Evolutionary conservation across 2,113 vertebrate genomes (phyloP).

Genomic region (Spermophilus dauricus): DNA sequence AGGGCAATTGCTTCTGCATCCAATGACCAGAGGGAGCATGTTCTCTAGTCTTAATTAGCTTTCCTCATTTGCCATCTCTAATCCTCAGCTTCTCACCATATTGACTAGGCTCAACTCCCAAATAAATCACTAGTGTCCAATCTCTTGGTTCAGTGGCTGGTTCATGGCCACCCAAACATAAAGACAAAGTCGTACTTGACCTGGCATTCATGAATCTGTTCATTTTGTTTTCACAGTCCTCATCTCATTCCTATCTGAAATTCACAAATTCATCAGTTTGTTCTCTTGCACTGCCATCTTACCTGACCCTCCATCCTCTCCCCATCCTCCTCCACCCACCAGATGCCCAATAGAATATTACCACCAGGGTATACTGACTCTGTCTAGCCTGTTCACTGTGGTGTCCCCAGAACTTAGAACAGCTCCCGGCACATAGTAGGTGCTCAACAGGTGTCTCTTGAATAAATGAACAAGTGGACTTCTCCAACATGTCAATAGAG

Average conservation of each 20-base stretch:
- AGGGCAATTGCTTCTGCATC: background rate
- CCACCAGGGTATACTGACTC: too few species aligned
- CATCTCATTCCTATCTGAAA: background rate
- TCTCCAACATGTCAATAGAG: background rate
- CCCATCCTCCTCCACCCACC: background rate
- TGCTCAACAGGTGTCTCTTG: background rate
- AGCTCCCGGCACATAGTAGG: background rate
- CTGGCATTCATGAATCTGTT: background rate
- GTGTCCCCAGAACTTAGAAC: background rate
- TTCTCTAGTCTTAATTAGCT: background rate
- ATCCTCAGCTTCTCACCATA: background rate
- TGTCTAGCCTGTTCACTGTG: background rate
- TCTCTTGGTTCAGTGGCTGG: background rate
- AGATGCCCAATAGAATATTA: accelerated
- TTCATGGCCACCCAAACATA: background rate
- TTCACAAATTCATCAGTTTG: background rate
- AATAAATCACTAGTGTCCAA: background rate
- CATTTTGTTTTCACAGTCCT: background rate
- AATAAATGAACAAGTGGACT: background rate
- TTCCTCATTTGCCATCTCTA: background rate
- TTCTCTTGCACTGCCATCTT: background rate
- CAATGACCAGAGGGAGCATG: accelerated
- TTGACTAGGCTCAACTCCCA: background rate
- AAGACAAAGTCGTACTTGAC: background rate
- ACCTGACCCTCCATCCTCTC: accelerated